phyloP scores from a whole-genome alignment of 2,797 vertebrate genomes.

The Alcedo atthis region DNA sequence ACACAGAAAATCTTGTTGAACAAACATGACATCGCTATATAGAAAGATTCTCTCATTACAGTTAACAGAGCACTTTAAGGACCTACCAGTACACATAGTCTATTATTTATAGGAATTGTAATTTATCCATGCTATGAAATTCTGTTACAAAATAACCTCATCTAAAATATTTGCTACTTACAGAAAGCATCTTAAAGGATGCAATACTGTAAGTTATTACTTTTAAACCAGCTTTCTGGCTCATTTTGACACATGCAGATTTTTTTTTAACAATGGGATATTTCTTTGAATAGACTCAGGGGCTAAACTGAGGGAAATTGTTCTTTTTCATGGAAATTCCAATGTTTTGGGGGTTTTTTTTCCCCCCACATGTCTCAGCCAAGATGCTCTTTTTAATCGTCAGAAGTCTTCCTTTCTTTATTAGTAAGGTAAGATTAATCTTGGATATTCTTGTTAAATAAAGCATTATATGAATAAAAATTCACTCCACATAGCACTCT shows the following conservation, averaged over 20 bases:
- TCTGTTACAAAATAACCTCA: background rate
- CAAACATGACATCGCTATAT: background rate
- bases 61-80: background rate
- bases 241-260: background rate
- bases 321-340: background rate
- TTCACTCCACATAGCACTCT: background rate
- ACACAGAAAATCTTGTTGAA: background rate
- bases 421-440: background rate
- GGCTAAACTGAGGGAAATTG: rapidly evolving
- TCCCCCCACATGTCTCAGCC: background rate
- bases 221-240: background rate
- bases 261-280: background rate
- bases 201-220: background rate
- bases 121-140: background rate
- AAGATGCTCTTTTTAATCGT: background rate
- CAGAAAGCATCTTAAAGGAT: background rate
- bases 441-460: background rate
- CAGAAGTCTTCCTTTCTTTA: background rate
- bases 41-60: background rate
- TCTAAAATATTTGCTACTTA: background rate
- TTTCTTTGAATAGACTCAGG: background rate
- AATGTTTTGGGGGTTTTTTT: background rate
- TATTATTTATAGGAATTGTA: background rate
- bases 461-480: background rate
- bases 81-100: background rate